Conservation (phyloP, 2,888 invertebrate genomes). For the Amiota minor region DNA sequence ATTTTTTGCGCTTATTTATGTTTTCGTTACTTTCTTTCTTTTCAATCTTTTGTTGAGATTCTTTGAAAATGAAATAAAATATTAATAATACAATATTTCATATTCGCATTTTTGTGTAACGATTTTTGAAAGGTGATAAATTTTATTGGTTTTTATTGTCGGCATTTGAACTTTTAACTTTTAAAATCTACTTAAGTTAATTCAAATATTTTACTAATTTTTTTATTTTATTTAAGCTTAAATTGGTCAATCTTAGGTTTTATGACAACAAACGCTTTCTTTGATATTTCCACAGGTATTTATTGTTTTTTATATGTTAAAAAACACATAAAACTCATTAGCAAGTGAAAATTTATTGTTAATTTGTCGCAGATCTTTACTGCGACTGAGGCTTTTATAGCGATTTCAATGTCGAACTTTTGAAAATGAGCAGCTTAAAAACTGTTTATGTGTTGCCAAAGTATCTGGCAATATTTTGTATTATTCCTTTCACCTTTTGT, state of each 20-base stretch:
- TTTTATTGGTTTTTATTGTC: too few relatives aligned
- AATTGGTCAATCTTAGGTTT: conserved; percentile 6
- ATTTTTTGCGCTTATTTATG: too few relatives aligned
- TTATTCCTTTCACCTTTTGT: conserved; percentile 19
- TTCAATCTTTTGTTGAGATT: too few relatives aligned
- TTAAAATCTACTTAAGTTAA: too few relatives aligned
- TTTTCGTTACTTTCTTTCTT: too few relatives aligned
- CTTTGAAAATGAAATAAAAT: too few relatives aligned
- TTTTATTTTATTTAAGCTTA: not conserved
- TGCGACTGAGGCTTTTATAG: not conserved
- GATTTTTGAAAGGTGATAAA: too few relatives aligned
- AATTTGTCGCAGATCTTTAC: conserved; percentile 22
- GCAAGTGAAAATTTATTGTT: conserved; percentile 25
- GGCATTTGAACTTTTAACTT: too few relatives aligned
- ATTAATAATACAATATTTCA: too few relatives aligned
- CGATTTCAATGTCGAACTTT: not conserved
- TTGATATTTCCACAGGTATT: conserved; percentile 20
- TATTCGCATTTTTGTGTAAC: too few relatives aligned
- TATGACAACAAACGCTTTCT: conserved; percentile 13
- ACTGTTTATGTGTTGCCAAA: not conserved
- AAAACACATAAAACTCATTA: conserved; percentile 21
- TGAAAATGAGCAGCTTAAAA: not conserved
- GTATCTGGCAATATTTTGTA: conserved; percentile 13
- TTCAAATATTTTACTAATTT: too few relatives aligned
- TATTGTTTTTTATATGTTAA: conserved; percentile 17